phyloP scores from a whole-genome alignment of 2,113 vertebrate species.

The Piliocolobus tephrosceles region DNA sequence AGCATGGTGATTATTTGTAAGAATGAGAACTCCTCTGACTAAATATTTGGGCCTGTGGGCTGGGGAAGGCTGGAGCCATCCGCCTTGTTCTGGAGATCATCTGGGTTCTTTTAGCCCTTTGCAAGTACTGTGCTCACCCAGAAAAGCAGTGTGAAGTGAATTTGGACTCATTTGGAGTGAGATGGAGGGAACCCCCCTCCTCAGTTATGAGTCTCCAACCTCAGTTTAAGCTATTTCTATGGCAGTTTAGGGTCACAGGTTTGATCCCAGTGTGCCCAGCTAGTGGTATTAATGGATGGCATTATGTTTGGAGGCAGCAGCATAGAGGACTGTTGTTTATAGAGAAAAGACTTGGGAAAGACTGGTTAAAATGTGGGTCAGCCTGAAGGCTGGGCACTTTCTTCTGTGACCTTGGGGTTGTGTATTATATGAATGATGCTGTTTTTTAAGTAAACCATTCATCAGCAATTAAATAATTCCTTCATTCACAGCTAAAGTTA shows the following conservation, averaged over 20 bases:
- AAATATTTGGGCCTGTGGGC: not conserved
- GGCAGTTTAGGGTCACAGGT: not conserved
- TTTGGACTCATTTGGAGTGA: constrained; percentile 9
- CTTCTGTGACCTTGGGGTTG: constrained; percentile 43
- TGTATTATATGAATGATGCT: constrained; percentile 56
- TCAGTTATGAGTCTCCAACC: not conserved
- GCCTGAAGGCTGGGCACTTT: constrained; percentile 16
- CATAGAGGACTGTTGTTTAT: not conserved
- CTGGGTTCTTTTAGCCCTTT: not conserved
- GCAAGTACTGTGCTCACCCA: not conserved
- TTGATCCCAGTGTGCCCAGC: not conserved
- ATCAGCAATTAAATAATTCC: constrained; percentile 72
- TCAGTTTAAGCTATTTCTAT: not conserved
- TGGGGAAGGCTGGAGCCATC: not conserved
- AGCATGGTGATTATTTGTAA: constrained; percentile 3
- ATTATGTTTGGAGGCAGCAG: not conserved
- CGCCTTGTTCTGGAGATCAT: not conserved
- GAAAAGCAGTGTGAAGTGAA: not conserved
- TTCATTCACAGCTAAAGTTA: constrained; percentile 58
- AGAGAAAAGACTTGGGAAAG: constrained; percentile 16
- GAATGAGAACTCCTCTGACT: not conserved
- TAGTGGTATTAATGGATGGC: not conserved
- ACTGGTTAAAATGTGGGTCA: constrained; percentile 32
- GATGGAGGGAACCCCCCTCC: not conserved
- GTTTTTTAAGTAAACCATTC: constrained; percentile 66